phyloP scores from a whole-genome alignment of 2,888 invertebrate species.

The Scrobipalpa costella region DNA sequence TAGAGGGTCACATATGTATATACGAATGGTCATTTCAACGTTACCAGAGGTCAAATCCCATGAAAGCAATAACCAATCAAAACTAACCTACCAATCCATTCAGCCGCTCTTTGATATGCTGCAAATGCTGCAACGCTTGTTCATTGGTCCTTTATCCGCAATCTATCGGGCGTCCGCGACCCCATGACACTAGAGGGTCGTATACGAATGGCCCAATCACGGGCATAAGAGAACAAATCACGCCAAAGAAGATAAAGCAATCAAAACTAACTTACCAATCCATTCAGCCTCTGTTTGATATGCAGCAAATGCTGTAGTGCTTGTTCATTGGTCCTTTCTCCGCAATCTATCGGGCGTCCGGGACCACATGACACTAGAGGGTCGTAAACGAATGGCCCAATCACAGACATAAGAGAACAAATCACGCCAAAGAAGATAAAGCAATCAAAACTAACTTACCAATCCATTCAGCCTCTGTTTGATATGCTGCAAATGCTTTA shows the following conservation, averaged over 20 bases:
- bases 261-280: too few relatives aligned
- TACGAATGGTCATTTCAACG: too few relatives aligned
- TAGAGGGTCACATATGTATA: too few relatives aligned
- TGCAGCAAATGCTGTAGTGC: conserved; percentile 91
- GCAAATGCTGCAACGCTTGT: conserved; percentile 90
- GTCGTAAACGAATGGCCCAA: too few relatives aligned
- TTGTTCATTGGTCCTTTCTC: conserved; percentile 83
- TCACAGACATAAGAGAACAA: too few relatives aligned
- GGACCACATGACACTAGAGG: too few relatives aligned
- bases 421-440: conserved; percentile 24
- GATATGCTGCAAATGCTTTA: too few relatives aligned
- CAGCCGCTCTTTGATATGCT: conserved; percentile 91
- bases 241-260: too few relatives aligned
- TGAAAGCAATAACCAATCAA: conserved; percentile 30
- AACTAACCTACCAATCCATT: conserved; percentile 84
- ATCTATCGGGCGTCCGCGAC: conserved; percentile 56
- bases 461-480: too few relatives aligned
- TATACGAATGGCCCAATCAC: conserved; percentile 96
- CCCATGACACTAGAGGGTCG: conserved; percentile 95
- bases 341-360: conserved; percentile 50
- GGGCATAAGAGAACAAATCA: conserved; percentile 85
- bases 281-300: conserved; percentile 82
- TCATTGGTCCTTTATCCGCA: conserved; percentile 79
- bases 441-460: too few relatives aligned
- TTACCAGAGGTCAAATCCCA: too few relatives aligned